Conservation (phyloP, 2,113 vertebrate genomes). For the Centropristis striata region DNA sequence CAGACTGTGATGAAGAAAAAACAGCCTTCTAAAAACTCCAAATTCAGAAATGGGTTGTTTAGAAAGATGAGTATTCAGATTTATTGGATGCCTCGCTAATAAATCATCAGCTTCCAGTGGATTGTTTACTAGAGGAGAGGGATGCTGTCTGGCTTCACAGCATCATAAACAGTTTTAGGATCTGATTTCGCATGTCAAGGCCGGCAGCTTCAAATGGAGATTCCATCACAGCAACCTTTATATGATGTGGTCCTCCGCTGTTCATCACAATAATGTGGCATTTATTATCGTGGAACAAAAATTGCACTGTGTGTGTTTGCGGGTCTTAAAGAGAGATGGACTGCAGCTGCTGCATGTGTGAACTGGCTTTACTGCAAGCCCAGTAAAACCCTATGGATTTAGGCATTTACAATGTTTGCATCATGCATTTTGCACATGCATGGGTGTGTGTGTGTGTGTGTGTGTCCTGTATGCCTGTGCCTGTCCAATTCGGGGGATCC, state of each 20-base stretch:
- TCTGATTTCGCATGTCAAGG: conserved; percentile 68
- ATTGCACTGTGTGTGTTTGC: conserved; percentile 21
- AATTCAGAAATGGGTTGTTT: conserved; percentile 53
- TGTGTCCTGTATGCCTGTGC: conserved; percentile 20
- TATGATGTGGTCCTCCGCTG: conserved; percentile 39
- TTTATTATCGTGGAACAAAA: conserved; percentile 62
- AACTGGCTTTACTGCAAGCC: conserved; percentile 7
- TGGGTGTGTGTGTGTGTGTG: background rate
- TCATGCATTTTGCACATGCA: conserved; percentile 11
- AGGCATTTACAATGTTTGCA: conserved; percentile 16
- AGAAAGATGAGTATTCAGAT: conserved; percentile 56
- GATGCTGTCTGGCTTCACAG: conserved; percentile 52
- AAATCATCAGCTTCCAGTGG: conserved; percentile 46
- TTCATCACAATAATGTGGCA: conserved; percentile 76
- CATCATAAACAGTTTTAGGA: conserved; percentile 63
- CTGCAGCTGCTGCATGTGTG: conserved; percentile 18
- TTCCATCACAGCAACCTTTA: conserved; percentile 68
- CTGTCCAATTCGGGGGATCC: conserved; percentile 45
- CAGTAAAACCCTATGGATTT: conserved; percentile 15
- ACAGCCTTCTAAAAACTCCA: conserved; percentile 23
- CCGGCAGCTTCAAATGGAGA: conserved; percentile 54
- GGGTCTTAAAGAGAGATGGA: background rate
- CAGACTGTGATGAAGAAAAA: conserved; percentile 37
- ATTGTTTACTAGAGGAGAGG: conserved; percentile 67
- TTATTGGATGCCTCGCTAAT: conserved; percentile 56